phyloP scores from a whole-genome alignment of 2,888 invertebrate species.

The Coenonympha glycerion region DNA sequence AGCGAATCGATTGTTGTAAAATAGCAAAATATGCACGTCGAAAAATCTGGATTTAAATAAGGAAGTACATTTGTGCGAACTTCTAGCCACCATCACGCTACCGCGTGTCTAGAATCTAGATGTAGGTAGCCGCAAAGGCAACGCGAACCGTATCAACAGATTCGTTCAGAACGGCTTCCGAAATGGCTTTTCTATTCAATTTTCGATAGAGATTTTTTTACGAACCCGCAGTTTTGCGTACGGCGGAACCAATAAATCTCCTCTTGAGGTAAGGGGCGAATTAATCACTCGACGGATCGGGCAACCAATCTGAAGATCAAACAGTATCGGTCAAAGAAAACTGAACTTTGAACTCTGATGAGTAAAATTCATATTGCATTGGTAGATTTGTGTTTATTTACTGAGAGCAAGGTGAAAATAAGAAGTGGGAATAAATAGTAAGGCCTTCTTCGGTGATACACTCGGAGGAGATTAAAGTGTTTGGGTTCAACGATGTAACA shows the following conservation, averaged over 20 bases:
- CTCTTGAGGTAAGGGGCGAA: conserved; percentile 73
- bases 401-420: conserved; percentile 67
- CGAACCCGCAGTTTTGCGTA: conserved; percentile 75
- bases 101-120: conserved; percentile 18
- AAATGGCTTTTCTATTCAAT: conserved; percentile 76
- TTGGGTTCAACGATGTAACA: conserved; percentile 52
- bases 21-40: too few relatives aligned
- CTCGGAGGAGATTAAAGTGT: conserved; percentile 72
- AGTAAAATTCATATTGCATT: conserved; percentile 18
- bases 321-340: conserved; percentile 36
- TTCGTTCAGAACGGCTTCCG: conserved; percentile 55
- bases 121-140: conserved; percentile 11
- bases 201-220: conserved; percentile 76
- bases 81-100: too few relatives aligned
- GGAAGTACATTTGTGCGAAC: too few relatives aligned
- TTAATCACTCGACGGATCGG: conserved; percentile 69
- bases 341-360: conserved; percentile 35
- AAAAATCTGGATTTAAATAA: too few relatives aligned
- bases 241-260: conserved; percentile 75
- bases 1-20: too few relatives aligned
- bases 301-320: conserved; percentile 54
- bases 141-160: conserved; percentile 58
- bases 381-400: conserved; percentile 48
- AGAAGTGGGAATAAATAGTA: conserved; percentile 71
- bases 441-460: conserved; percentile 63